Conservation (phyloP, 2,797 vertebrate genomes). For the Enteromius paludinosus region DNA sequence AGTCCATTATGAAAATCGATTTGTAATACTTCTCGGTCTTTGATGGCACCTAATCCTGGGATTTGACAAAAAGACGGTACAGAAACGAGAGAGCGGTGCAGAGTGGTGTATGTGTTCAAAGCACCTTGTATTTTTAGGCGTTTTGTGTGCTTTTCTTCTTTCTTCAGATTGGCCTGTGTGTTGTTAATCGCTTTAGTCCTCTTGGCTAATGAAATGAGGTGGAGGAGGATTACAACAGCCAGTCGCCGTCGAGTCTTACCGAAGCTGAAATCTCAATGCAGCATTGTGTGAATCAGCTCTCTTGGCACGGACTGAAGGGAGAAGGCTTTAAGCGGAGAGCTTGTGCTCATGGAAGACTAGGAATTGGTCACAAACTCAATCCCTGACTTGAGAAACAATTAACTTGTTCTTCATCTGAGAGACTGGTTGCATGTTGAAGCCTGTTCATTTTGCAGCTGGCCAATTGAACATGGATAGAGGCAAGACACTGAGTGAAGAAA, state of each 20-base stretch:
- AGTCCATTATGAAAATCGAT: conserved; percentile 77
- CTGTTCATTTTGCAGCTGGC: conserved; percentile 67
- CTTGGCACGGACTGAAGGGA: conserved; percentile 40
- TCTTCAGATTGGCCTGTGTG: conserved; percentile 70
- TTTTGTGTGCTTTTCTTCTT: conserved; percentile 67
- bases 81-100: conserved; percentile 46
- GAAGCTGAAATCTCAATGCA: conserved; percentile 35
- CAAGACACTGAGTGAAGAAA: conserved; percentile 64
- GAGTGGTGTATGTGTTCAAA: conserved; percentile 34
- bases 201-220: conserved; percentile 82
- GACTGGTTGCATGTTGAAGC: conserved; percentile 33
- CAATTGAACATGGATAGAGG: conserved; percentile 65
- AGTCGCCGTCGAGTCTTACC: conserved; percentile 45
- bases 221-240: conserved; percentile 79
- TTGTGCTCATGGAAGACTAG: conserved; percentile 35
- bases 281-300: conserved; percentile 44
- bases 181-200: conserved; percentile 83
- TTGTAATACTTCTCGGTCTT: conserved; percentile 83
- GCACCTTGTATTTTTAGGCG: conserved; percentile 68
- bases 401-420: conserved; percentile 15
- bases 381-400: conserved; percentile 46
- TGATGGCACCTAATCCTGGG: conserved; percentile 83
- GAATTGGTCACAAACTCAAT: conserved; percentile 40
- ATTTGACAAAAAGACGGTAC: conserved; percentile 64
- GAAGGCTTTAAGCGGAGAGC: conserved; percentile 43